phyloP scores from a whole-genome alignment of 2,113 vertebrate species.

The Pygoscelis adeliae region DNA sequence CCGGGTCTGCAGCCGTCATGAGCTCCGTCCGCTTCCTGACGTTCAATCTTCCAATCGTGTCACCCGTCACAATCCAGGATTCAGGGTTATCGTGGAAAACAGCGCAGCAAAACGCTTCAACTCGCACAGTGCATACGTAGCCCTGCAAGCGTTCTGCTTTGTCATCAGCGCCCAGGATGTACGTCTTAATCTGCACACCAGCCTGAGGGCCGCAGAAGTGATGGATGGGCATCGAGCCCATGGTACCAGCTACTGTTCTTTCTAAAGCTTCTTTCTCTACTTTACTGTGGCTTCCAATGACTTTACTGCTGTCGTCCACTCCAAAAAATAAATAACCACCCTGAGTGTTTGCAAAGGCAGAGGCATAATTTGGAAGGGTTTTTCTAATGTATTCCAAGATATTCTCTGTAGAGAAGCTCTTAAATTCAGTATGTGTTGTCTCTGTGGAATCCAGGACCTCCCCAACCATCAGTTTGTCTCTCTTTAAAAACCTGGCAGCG shows the following conservation, averaged over 20 bases:
- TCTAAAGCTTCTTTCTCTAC: background rate
- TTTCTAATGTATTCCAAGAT: slow-evolving; percentile 10
- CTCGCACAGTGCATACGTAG: background rate
- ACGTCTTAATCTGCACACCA: background rate
- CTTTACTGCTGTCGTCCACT: slow-evolving; percentile 30
- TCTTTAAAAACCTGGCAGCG: slow-evolving; percentile 6
- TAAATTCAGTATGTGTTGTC: slow-evolving; percentile 44
- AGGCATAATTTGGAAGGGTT: slow-evolving; percentile 45
- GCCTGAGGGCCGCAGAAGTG: slow-evolving; percentile 2
- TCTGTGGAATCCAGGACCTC: slow-evolving; percentile 58
- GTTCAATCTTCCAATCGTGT: background rate
- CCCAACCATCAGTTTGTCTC: background rate
- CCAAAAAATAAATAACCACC: slow-evolving; percentile 57
- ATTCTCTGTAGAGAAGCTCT: slow-evolving; percentile 42
- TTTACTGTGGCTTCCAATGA: slow-evolving; percentile 10
- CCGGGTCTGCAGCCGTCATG: slow-evolving; percentile 15
- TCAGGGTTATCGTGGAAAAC: background rate
- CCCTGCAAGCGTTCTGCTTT: background rate
- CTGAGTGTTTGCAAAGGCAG: slow-evolving; percentile 60
- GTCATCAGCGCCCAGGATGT: slow-evolving; percentile 1
- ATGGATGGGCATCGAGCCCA: background rate
- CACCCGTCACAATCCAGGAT: slow-evolving; percentile 27
- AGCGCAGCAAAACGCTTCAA: slow-evolving; percentile 22
- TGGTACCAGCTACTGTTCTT: background rate
- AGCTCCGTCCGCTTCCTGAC: background rate